Evolutionary conservation across 2,113 vertebrate species (phyloP), one percentile per base, ranked within the genome.

Genomic region (Illadopsis cleaveri): DNA sequence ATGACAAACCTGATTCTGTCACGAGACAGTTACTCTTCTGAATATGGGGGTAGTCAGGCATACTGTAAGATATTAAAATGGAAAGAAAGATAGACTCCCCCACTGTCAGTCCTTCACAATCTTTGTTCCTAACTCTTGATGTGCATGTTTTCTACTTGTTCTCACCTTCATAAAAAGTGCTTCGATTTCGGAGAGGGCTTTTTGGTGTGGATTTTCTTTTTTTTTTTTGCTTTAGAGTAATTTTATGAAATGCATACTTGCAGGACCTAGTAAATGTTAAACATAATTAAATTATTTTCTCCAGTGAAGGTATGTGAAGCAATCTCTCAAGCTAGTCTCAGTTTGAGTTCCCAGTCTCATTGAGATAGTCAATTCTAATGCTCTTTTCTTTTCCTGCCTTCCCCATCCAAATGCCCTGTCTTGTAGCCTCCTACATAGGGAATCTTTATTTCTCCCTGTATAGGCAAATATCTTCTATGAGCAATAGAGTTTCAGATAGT

Each of bases 1-100:
- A 91, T 95, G 94, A 95, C 93, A 91, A 95, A 91, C 64, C 72
- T 54, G 42, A 3, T 31, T 84, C 89, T 95, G 94, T 95, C 91
- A 94, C 75, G 53, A 95, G 95, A 82, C 47, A 50, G 65, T 95
- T 75, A 75, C 22, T 77, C 48, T 64, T 58, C 62, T 48, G n/a
- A 61, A 30, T 71, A 82, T 89, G 95, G 86, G 78, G 83, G 86
- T 79, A 96, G 86, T 87, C 80, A 84, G 86, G 89, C 31, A 6
- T 78, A 62, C 35, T 93, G 42, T 47, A 68, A 93, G 87, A 48
- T 70, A 88, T 48, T 94, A 72, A 96, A 84, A 82, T 81, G 66
- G 73, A 84, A 89, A 95, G 66, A 89, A 66, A 82, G 69, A 80
- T 22, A 57, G 78, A 89, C 94, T 95, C 94, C 90, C 65, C 87